Base-by-base conservation (phyloP, 2,797 vertebrate species). In the Chaenodraco wilsoni region DNA sequence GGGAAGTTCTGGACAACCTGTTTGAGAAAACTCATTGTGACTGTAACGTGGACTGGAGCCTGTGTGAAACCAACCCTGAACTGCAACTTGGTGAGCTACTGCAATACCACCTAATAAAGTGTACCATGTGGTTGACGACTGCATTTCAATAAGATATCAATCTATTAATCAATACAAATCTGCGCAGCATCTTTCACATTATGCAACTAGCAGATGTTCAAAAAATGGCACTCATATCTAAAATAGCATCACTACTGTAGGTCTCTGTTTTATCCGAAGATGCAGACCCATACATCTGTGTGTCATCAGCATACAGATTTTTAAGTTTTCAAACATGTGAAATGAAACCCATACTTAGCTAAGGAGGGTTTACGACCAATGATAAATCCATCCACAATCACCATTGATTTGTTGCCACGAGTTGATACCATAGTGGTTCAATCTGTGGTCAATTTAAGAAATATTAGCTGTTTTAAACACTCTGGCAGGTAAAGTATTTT, bases 11-110 rank as follows among this genome's bases (percentile, higher is more conserved):
- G 87, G 95, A 97, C 89, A 96, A 96, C 85, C 87, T 98, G 75
- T 98, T 96, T 82, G 97, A 97, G 88, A 98, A 98, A 88, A 97
- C 96, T 2, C 96, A 98, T 49, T 98, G 96, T 1, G 94, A 97
- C 89, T 95, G 94, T 87, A 95, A 82, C 0, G 89, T 96, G 0
- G 91, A 97, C 90, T 98, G 97, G 97, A 96, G 96, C 82, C 90
- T 98, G 69, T 96, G 96, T 76, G 97, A 98, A 92, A 93, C 89
- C 76, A 96, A 96, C 84, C 90, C 94, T 0, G 96, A 97, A 21
- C 93, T 98, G 50, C 95, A 97, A 31, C 95, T 96, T 0, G 96
- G 97, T 98, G 83, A 95, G 91, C 79, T 57, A 1, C 21, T 3
- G 17, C n/a, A 1, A 17, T 13, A 9, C 0, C 16, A 31, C 7